Evolutionary conservation across 2,113 vertebrate genomes (phyloP).

Genomic region (Accipiter virgatus): DNA sequence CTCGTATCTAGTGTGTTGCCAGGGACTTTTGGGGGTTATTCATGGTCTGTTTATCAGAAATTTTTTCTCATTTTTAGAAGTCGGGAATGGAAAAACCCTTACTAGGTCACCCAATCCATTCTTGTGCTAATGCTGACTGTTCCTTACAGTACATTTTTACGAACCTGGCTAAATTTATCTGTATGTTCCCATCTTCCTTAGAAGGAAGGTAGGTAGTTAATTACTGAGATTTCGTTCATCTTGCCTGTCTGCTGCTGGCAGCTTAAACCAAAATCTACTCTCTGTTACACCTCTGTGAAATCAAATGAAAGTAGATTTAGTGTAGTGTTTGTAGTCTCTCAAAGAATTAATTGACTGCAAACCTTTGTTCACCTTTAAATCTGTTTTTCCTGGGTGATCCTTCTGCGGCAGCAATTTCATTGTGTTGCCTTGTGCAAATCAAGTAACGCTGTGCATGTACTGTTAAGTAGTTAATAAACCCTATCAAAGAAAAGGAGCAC

Average conservation of each 20-base stretch:
- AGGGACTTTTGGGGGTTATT: conserved; percentile 50
- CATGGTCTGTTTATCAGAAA: conserved; percentile 13
- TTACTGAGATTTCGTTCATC: background rate
- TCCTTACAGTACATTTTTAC: background rate
- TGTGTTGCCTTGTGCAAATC: background rate
- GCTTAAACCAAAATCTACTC: background rate
- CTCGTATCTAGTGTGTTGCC: conserved; percentile 37
- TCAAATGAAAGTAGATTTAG: background rate
- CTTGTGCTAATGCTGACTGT: background rate
- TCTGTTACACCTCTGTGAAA: background rate
- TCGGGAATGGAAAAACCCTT: background rate
- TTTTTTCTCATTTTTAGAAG: conserved; percentile 30
- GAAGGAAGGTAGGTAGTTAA: background rate
- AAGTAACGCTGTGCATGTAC: background rate
- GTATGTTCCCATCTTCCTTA: background rate
- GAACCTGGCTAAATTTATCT: background rate
- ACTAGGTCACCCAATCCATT: background rate
- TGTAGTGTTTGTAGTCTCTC: background rate
- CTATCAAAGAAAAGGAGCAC: background rate
- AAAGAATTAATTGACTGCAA: background rate
- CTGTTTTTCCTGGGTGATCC: background rate
- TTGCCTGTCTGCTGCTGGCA: background rate
- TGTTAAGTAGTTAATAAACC: background rate
- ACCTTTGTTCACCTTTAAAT: background rate
- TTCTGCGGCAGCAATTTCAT: background rate